These are phyloP conservation scores for Drosophila pruinosa DNA, from an alignment of 1,140 invertebrate genomes.

Conservation along the genomic window DNA sequence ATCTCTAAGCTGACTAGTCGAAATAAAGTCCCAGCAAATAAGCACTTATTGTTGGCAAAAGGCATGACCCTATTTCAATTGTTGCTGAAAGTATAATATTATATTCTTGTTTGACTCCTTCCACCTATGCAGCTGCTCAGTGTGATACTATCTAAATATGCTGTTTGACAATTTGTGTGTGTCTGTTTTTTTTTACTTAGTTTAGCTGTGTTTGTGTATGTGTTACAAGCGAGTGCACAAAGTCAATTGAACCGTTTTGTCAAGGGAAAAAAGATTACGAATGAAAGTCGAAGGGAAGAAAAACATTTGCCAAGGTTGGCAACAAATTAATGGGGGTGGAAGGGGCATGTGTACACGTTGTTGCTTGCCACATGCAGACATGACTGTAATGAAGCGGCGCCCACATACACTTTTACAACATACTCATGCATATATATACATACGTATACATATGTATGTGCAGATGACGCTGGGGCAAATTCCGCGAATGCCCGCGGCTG, in stretches of 20 bases:
- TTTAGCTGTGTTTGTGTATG: neutral
- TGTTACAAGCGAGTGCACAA: conserved; percentile 26
- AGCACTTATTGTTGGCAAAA: neutral
- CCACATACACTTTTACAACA: conserved; percentile 2
- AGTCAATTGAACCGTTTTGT: conserved; percentile 45
- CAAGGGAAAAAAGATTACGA: conserved; percentile 28
- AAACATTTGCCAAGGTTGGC: conserved; percentile 43
- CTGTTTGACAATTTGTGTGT: neutral
- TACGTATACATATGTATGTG: neutral
- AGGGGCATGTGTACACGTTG: conserved; percentile 17
- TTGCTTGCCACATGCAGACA: conserved; percentile 41
- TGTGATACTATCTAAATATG: conserved; percentile 1
- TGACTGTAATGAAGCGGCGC: conserved; percentile 57
- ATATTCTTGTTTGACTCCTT: neutral
- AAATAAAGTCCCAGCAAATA: neutral
- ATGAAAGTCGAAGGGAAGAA: conserved; percentile 11
- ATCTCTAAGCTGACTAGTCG: neutral
- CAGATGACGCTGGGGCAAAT: conserved; percentile 34
- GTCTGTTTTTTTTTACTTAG: neutral
- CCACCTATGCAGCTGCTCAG: neutral
- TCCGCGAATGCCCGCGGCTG: conserved; percentile 46
- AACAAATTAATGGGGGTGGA: conserved; percentile 27
- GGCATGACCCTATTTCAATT: neutral
- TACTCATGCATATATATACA: neutral
- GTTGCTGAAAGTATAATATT: neutral